A percentile compares a stretch with the other conserved stretches of the same genome.
Evolutionary conservation across 2,888 invertebrate species (phyloP).

Genomic region (Eupeodes luniger): DNA sequence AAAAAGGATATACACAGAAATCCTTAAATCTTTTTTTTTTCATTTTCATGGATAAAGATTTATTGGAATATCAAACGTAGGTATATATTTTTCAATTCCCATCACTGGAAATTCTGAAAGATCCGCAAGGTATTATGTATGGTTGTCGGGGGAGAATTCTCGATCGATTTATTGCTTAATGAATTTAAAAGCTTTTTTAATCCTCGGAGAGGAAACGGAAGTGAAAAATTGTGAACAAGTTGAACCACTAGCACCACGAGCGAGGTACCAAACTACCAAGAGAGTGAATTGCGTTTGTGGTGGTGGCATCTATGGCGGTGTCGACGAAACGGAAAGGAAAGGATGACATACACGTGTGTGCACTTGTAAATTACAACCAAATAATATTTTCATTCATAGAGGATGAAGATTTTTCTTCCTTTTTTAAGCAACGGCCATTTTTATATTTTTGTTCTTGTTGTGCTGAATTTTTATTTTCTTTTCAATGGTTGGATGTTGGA

Average conservation of each 20-base stretch:
- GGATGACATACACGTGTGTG: conserved; percentile 41
- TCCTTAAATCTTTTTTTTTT: conserved; percentile 20
- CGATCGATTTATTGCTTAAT: conserved; percentile 75
- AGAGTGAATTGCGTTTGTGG: no score
- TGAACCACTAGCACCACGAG: conserved; percentile 6
- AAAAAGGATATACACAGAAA: conserved; percentile 30
- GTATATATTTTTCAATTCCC: not conserved
- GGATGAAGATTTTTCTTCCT: conserved; percentile 59
- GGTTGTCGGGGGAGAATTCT: not conserved
- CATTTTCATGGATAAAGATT: not conserved
- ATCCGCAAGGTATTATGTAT: not conserved
- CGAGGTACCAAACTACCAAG: no score
- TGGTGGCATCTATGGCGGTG: not conserved
- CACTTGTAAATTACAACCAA: conserved; percentile 48
- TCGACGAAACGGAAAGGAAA: conserved; percentile 3
- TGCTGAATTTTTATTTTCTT: not conserved
- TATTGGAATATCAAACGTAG: not conserved
- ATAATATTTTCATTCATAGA: conserved; percentile 40
- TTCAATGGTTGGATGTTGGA: not conserved
- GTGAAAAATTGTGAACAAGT: conserved; percentile 47
- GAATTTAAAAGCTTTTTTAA: conserved; percentile 76
- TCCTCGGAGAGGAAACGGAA: conserved; percentile 57
- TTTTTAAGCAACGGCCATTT: not conserved
- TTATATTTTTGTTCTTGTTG: not conserved
- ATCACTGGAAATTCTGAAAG: not conserved